These are phyloP conservation scores for Pseudomyrmex flavicornis DNA, from an alignment of 1,140 invertebrate species.

Conservation along the genomic window DNA sequence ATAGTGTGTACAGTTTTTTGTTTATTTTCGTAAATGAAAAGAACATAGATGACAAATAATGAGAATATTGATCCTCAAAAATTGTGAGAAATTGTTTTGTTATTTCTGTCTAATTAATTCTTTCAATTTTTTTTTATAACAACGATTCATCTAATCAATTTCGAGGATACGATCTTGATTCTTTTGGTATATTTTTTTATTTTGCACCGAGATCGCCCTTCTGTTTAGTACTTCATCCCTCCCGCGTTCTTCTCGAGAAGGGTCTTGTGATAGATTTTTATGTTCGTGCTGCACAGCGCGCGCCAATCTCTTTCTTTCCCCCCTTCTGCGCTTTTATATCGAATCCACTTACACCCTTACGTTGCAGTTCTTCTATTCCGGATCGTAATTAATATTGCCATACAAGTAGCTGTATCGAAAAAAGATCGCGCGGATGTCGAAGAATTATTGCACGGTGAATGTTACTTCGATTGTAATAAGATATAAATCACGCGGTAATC, in stretches of 20 bases:
- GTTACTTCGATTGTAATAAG: slow-evolving; percentile 26
- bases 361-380: slow-evolving; percentile 28
- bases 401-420: slow-evolving; percentile 53
- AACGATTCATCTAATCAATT: not conserved
- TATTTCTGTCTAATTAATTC: not conserved
- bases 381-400: slow-evolving; percentile 56
- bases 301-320: slow-evolving; percentile 64
- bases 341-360: slow-evolving; percentile 55
- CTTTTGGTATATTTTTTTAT: slow-evolving; percentile 24
- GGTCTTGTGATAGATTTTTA: slow-evolving; percentile 81
- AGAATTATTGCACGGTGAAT: slow-evolving; percentile 35
- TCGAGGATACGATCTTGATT: not conserved
- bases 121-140: slow-evolving; percentile 2
- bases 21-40: not conserved
- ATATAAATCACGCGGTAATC: slow-evolving; percentile 44
- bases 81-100: not conserved
- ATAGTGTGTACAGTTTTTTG: too few relatives aligned
- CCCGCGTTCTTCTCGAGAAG: slow-evolving; percentile 61
- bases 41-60: too few relatives aligned
- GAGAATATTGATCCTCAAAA: too few relatives aligned
- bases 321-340: slow-evolving; percentile 48
- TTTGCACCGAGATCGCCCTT: slow-evolving; percentile 8
- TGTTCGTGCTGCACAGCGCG: slow-evolving; percentile 66
- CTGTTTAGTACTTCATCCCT: slow-evolving; percentile 54
- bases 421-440: slow-evolving; percentile 50